phyloP scores from a whole-genome alignment of 1,140 invertebrate genomes.

The Orius insidiosus region DNA sequence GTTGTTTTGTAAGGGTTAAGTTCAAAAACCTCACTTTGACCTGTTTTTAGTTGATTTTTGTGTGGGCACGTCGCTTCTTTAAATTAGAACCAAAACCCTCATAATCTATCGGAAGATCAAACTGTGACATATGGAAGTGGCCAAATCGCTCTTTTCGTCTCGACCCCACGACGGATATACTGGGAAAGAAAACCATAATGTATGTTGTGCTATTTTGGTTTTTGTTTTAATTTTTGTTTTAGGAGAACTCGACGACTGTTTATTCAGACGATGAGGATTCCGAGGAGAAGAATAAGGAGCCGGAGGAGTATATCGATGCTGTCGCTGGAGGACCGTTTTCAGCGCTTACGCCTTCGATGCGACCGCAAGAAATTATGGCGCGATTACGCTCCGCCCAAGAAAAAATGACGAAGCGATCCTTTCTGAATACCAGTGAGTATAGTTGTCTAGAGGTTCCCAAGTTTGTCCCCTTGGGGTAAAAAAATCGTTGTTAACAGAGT shows the following conservation, averaged over 20 bases:
- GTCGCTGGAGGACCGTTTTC: constrained; percentile 64
- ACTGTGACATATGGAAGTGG: constrained; percentile 50
- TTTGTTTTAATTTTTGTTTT: constrained; percentile 1
- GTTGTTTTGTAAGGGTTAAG: too few species aligned
- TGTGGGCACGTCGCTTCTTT: too few species aligned
- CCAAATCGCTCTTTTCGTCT: constrained; percentile 67
- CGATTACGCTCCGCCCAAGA: constrained; percentile 32
- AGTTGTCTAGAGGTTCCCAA: too few species aligned
- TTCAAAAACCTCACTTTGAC: too few species aligned
- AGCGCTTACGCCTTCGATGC: constrained; percentile 87
- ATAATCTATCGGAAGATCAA: too few species aligned
- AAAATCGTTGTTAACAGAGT: too few species aligned
- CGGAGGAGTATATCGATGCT: constrained; percentile 43
- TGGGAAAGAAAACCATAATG: constrained; percentile 61
- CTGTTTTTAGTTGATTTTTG: too few species aligned
- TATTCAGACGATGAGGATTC: constrained; percentile 35
- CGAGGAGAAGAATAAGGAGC: constrained; percentile 36
- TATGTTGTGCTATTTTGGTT: constrained; percentile 27
- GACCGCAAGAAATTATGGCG: constrained; percentile 82
- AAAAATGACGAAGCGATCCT: too few species aligned
- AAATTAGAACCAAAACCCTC: too few species aligned
- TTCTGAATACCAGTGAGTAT: too few species aligned
- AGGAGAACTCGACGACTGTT: background rate
- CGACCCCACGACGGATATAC: constrained; percentile 76
- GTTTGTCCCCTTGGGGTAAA: too few species aligned